These are phyloP conservation scores for Forbesichthys agassizii DNA, from an alignment of 2,113 vertebrate species.

Conservation along the genomic window DNA sequence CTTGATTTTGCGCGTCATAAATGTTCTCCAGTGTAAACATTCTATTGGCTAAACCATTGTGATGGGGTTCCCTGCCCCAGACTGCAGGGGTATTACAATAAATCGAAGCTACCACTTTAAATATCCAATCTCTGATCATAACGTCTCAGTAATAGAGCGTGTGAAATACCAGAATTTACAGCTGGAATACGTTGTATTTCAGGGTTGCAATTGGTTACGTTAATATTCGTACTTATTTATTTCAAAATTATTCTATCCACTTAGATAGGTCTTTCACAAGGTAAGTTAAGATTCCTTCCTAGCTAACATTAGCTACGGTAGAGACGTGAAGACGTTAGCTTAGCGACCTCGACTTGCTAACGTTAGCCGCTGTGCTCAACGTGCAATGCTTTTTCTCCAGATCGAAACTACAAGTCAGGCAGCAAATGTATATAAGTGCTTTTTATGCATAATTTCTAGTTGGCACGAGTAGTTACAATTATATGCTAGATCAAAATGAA, in stretches of 20 bases:
- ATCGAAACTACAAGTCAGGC: neutral
- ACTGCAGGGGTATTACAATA: slow-evolving; percentile 77
- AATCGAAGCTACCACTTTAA: slow-evolving; percentile 74
- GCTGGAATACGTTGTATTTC: slow-evolving; percentile 39
- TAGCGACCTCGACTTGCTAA: slow-evolving; percentile 24
- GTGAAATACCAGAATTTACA: slow-evolving; percentile 35
- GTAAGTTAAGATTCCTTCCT: slow-evolving; percentile 62
- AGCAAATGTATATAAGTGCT: neutral
- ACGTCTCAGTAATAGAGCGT: slow-evolving; percentile 59
- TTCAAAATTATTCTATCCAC: slow-evolving; percentile 58
- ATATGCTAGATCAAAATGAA: too few species aligned
- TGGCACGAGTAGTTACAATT: too few species aligned
- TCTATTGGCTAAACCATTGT: slow-evolving; percentile 61
- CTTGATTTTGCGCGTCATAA: slow-evolving; percentile 39
- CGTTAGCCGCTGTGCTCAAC: slow-evolving; percentile 54
- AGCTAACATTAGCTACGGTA: slow-evolving; percentile 9
- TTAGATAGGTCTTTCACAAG: slow-evolving; percentile 74
- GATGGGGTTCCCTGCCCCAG: slow-evolving; percentile 68
- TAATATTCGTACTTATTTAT: slow-evolving; percentile 47
- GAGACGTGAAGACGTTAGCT: slow-evolving; percentile 25
- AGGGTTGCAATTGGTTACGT: slow-evolving; percentile 19
- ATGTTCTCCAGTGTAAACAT: slow-evolving; percentile 45
- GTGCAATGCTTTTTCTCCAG: neutral
- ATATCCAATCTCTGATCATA: slow-evolving; percentile 69
- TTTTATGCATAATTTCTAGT: too few species aligned